Evolutionary conservation across 2,113 vertebrate genomes (phyloP).

Genomic region (Aegotheles bennettii): DNA sequence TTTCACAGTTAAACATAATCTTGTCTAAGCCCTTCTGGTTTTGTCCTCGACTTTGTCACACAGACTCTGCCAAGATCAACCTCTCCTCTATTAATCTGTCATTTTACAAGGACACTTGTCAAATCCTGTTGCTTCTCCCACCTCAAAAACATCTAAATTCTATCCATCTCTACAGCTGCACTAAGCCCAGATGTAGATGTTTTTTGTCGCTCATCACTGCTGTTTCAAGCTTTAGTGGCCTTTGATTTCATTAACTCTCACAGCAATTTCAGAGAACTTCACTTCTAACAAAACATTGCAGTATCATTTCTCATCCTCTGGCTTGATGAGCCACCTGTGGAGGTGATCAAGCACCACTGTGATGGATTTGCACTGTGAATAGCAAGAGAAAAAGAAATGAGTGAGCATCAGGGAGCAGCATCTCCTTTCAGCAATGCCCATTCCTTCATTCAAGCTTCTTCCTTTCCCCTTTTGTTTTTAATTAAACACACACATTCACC

Average conservation of each 20-base stretch:
- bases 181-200: not conserved
- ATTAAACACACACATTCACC: not conserved
- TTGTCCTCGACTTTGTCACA: not conserved
- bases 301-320: not conserved
- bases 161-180: not conserved
- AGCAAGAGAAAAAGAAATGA: not conserved
- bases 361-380: not conserved
- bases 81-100: not conserved
- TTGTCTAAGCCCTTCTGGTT: not conserved
- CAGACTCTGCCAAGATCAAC: not conserved
- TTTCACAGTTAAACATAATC: not conserved
- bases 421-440: not conserved
- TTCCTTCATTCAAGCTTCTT: not conserved
- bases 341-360: not conserved
- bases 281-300: not conserved
- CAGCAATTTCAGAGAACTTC: not conserved
- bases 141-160: not conserved
- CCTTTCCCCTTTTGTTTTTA: not conserved
- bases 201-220: not conserved
- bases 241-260: not conserved
- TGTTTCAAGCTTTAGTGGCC: not conserved
- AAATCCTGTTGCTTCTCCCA: not conserved
- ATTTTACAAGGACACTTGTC: not conserved
- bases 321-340: not conserved
- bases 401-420: not conserved